These are phyloP conservation scores for Pongo abelii DNA, from an alignment of 2,113 vertebrate genomes.

Conservation along the genomic window DNA sequence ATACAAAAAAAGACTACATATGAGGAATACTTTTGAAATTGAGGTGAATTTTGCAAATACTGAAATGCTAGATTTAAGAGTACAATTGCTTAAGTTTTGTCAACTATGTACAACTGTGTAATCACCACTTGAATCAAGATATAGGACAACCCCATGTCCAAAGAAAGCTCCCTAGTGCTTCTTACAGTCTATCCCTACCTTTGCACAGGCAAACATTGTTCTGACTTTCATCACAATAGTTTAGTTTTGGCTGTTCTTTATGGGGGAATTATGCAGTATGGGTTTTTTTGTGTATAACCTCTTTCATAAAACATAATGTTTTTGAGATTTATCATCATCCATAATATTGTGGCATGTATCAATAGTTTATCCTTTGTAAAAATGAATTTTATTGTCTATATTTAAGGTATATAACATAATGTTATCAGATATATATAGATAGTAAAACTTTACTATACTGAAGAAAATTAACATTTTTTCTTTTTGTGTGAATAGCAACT, in stretches of 20 bases:
- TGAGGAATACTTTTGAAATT: not conserved
- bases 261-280: not conserved
- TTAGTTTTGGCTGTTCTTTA: not conserved
- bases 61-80: not conserved
- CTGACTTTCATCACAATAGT: not conserved
- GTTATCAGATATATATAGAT: not conserved
- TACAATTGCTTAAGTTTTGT: not conserved
- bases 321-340: not conserved
- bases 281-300: not conserved
- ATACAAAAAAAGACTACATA: not conserved
- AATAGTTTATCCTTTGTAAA: not conserved
- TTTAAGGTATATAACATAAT: not conserved
- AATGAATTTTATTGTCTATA: not conserved
- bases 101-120: not conserved
- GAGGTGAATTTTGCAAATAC: not conserved
- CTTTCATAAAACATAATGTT: not conserved
- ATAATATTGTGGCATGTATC: not conserved
- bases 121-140: not conserved
- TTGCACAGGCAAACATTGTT: not conserved
- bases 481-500: not conserved
- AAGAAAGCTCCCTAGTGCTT: not conserved
- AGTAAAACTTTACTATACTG: not conserved
- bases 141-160: not conserved
- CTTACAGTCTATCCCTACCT: not conserved
- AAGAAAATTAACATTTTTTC: not conserved